A percentile compares a stretch with the other conserved stretches of the same genome.
phyloP scores from a whole-genome alignment of 2,888 invertebrate genomes.

The Microplitis manilae region DNA sequence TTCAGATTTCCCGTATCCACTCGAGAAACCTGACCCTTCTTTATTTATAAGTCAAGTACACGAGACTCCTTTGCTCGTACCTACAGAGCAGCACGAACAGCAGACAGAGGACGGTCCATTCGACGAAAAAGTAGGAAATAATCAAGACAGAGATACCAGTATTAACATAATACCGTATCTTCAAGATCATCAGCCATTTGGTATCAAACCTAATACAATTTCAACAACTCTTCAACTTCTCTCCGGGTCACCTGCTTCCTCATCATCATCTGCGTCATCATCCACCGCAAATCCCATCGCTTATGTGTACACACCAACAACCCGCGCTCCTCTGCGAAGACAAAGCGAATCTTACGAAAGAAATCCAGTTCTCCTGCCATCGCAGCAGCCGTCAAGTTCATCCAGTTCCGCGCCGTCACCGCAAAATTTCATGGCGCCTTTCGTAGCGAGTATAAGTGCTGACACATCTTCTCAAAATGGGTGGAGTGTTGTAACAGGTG shows the following conservation, averaged over 20 bases:
- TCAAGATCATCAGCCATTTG: conserved; percentile 71
- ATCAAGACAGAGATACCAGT: conserved; percentile 60
- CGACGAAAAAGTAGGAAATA: conserved; percentile 45
- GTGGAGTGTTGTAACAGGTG: conserved; percentile 75
- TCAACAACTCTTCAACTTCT: conserved; percentile 66
- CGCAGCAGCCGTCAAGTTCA: conserved; percentile 67
- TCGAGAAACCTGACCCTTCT: conserved; percentile 76
- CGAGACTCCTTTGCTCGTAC: conserved; percentile 70
- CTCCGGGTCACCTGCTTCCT: conserved; percentile 49
- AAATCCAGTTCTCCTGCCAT: conserved; percentile 64
- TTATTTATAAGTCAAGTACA: conserved; percentile 62
- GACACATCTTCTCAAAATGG: conserved; percentile 75
- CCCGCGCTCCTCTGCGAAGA: conserved; percentile 57
- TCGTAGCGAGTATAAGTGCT: conserved; percentile 78
- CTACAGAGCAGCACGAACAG: conserved; percentile 59
- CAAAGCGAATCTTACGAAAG: conserved; percentile 52
- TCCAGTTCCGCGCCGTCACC: conserved; percentile 71
- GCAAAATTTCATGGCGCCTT: conserved; percentile 79
- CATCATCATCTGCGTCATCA: conserved; percentile 66
- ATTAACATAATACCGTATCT: conserved; percentile 72
- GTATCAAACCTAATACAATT: conserved; percentile 64
- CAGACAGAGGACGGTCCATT: conserved; percentile 45
- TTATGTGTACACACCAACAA: conserved; percentile 79
- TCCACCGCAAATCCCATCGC: conserved; percentile 75
- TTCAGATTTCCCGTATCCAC: conserved; percentile 78